Conservation (phyloP, 2,888 invertebrate genomes). For the Netelia fuscicornis region DNA sequence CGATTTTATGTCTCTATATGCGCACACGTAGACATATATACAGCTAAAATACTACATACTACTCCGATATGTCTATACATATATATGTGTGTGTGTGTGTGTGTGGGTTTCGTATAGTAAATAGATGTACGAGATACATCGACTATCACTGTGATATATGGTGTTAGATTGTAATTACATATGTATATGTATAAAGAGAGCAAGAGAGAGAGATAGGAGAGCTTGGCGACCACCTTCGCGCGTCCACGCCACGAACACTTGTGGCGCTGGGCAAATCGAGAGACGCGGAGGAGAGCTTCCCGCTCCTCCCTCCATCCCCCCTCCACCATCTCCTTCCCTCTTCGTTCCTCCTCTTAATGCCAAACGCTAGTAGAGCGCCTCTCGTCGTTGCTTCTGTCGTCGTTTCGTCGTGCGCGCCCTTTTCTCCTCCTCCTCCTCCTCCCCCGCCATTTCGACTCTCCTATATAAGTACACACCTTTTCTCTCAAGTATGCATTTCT, state of each 20-base stretch:
- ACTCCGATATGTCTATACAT: constrained; percentile 6
- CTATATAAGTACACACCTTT: constrained; percentile 17
- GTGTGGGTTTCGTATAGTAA: neutral
- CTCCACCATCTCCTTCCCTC: constrained; percentile 1
- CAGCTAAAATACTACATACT: constrained; percentile 2
- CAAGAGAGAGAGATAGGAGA: constrained; percentile 53
- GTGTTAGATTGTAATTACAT: neutral
- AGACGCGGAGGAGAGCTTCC: constrained; percentile 64
- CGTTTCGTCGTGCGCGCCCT: constrained; percentile 63
- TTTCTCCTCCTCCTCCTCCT: constrained; percentile 48
- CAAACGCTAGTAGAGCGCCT: constrained; percentile 52
- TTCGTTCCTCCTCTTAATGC: neutral
- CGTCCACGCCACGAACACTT: constrained; percentile 81
- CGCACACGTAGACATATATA: constrained; percentile 9
- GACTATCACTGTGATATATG: neutral
- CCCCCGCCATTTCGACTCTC: constrained; percentile 37
- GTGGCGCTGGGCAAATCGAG: constrained; percentile 76
- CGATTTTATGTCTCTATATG: constrained; percentile 21
- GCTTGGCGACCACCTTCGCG: constrained; percentile 75
- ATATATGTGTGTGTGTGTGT: neutral
- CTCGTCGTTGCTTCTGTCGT: constrained; percentile 41
- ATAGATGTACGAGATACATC: neutral
- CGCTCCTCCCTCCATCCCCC: neutral
- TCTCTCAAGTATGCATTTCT: neutral
- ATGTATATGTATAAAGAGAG: neutral